A percentile compares a stretch with the other conserved stretches of the same genome.
Conservation (phyloP, 2,113 vertebrate species). For the Daphoenositta chrysoptera region DNA sequence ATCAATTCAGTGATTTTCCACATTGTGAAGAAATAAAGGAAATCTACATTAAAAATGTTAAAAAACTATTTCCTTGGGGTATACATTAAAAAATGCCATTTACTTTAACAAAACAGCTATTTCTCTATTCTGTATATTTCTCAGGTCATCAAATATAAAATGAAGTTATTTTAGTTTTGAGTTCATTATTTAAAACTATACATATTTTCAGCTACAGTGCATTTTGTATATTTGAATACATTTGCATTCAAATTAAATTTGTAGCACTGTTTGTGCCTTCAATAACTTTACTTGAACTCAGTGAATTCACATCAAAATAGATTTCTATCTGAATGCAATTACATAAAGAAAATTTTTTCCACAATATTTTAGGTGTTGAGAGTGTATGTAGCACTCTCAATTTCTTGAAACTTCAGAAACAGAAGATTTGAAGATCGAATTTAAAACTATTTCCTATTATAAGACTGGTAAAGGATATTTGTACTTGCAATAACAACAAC, state of each 20-base stretch:
- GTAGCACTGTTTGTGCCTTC: background rate
- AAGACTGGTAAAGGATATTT: background rate
- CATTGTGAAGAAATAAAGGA: background rate
- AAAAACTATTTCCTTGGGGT: background rate
- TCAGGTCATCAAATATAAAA: background rate
- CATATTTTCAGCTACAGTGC: background rate
- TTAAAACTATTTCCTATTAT: background rate
- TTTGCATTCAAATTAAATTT: background rate
- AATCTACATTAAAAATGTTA: background rate
- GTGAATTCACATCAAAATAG: background rate
- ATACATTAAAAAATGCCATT: background rate
- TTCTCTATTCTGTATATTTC: background rate
- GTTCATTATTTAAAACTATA: background rate
- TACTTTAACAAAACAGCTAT: background rate
- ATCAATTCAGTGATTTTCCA: background rate
- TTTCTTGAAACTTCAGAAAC: background rate
- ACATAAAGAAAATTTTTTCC: background rate
- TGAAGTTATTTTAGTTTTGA: background rate
- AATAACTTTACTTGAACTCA: background rate
- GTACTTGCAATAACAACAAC: background rate
- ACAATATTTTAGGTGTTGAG: background rate
- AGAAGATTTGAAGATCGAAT: background rate
- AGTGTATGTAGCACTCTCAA: background rate
- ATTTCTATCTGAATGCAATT: background rate
- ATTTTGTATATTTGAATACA: background rate